Evolutionary conservation across 2,888 invertebrate genomes (phyloP).

Genomic region (Mongoloraphidia duomilia): DNA sequence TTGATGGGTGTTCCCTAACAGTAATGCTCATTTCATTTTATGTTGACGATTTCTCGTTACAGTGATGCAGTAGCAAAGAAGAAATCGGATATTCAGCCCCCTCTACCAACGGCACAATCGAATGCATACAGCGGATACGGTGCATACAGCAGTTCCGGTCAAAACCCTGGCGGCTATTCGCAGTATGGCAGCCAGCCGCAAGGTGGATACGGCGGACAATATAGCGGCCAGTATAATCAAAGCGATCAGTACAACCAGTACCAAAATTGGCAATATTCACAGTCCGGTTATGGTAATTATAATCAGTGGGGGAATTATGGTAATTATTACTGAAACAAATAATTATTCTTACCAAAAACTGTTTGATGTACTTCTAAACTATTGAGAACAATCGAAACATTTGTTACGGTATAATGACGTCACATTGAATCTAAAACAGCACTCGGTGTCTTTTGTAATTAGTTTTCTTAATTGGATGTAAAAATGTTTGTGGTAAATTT

Average conservation of each 20-base stretch:
- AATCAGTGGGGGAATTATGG: conserved; percentile 45
- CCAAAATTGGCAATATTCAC: conserved; percentile 44
- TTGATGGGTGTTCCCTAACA: no score
- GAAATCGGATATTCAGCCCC: conserved; percentile 28
- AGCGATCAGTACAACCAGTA: conserved; percentile 37
- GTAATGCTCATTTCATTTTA: no score
- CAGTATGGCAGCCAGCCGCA: conserved; percentile 28
- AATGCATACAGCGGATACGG: conserved; percentile 25
- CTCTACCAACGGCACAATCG: conserved; percentile 23
- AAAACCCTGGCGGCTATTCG: conserved; percentile 19
- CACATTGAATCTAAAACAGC: no score
- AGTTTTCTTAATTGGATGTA: no score
- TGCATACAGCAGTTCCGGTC: conserved; percentile 25
- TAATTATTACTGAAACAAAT: conserved; percentile 22
- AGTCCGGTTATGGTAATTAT: conserved; percentile 38
- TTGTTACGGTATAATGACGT: no score
- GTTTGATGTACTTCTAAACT: no score
- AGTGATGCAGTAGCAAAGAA: conserved; percentile 28
- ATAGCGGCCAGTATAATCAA: conserved; percentile 37
- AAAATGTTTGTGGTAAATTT: no score
- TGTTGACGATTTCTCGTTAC: background rate
- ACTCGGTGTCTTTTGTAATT: no score
- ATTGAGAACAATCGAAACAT: no score
- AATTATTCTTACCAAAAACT: no score
- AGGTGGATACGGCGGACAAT: conserved; percentile 34